These are phyloP conservation scores for Tachysurus fulvidraco DNA, from an alignment of 2,113 vertebrate genomes.

Conservation along the genomic window DNA sequence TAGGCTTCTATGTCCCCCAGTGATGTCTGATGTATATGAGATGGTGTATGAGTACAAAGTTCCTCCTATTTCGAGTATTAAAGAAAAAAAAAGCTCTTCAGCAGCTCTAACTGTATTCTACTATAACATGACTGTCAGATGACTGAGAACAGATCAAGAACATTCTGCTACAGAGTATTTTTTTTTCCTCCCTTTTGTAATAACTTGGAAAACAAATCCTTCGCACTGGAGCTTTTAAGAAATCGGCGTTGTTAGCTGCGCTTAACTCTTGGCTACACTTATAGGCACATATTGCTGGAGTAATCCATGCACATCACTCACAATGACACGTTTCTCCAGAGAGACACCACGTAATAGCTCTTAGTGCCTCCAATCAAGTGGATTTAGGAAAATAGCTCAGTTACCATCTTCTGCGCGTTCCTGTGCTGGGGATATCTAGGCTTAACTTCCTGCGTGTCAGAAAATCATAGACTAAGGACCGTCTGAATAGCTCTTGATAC, in stretches of 20 bases:
- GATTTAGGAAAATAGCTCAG: slow-evolving; percentile 25
- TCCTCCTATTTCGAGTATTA: not conserved
- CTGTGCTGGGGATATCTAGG: not conserved
- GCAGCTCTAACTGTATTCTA: not conserved
- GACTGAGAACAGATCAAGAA: not conserved
- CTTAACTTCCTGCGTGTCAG: slow-evolving; percentile 11
- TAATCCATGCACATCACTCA: slow-evolving; percentile 12
- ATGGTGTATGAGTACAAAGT: not conserved
- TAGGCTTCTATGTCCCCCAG: not conserved
- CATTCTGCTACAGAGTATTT: not conserved
- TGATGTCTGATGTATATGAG: not conserved
- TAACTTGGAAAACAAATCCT: not conserved
- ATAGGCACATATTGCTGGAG: not conserved
- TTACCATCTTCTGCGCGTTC: slow-evolving; percentile 7
- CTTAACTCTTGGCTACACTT: slow-evolving; percentile 2
- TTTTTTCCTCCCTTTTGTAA: not conserved
- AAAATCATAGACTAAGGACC: not conserved
- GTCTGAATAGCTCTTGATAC: not conserved
- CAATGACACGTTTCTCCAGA: not conserved
- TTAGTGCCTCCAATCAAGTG: not conserved
- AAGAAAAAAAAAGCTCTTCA: not conserved
- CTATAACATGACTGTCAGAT: not conserved
- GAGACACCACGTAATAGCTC: not conserved
- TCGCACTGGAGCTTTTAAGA: not conserved
- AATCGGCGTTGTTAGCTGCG: not conserved